These are phyloP conservation scores for human DNA, from an alignment of 2,113 vertebrate species.

Conservation along the genomic window GRCh38 chr7:46267501-46268000, in stretches of 20 bases:
- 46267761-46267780: background rate
- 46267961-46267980: background rate
- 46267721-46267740: background rate
- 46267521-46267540: background rate
- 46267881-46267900: background rate
- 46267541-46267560: background rate
- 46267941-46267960: background rate
- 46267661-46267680: background rate
- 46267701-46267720: background rate
- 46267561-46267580: background rate
- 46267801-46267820: background rate
- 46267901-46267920: background rate
- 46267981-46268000: background rate
- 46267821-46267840: background rate
- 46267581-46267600: background rate
- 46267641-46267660: background rate
- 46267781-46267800: background rate
- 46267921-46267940: background rate
- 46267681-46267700: background rate
- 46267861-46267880: background rate
- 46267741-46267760: background rate
- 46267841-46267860: background rate
- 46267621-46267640: background rate
- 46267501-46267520: background rate
- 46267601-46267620: background rate